Base-by-base conservation (phyloP, 2,113 vertebrate species). In the Spermophilus dauricus region DNA sequence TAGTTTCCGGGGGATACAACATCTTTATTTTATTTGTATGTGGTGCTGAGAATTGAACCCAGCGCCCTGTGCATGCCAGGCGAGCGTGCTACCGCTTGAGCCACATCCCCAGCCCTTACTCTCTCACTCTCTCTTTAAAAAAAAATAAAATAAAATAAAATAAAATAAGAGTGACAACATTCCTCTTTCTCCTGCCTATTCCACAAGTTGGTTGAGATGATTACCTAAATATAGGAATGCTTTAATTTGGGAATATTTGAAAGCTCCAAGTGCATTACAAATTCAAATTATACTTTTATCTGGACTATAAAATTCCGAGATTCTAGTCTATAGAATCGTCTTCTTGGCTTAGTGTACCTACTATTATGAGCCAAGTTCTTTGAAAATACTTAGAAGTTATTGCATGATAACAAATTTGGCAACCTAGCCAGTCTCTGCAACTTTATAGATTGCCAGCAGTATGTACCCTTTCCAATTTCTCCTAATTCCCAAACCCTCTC, bases 361-460 rank as follows among this genome's bases (percentile, higher is more conserved):
- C 26, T 85, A 91, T 22, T 45, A 24, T n/a, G 20, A 51, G 77
- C 37, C 93, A 94, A 87, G 26, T 95, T 94, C 88, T 93, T 94
- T 81, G 56, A 94, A 93, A 94, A 88, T 30, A 92, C 28, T 75
- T 85, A 75, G 58, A 8, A 67, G 34, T 78, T 26, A 26, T 86
- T 39, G 63, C 1, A 14, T n/a, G 26, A 61, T 81, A 92, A 87
- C 84, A 93, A 75, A 82, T n/a, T 87, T 93, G 26, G 56, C 89
- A 95, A 93, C 2, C 8, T 67, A 84, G 61, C 56, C 73, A 75
- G 16, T 84, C 51, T 73, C 65, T 58, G 5, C 45, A 30, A 12
- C 92, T 45, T 91, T 22, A 82, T 32, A 63, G 88, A 61, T 61
- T 42, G 20, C 30, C 20, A 91, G 20, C 51, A 89, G 28, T 72